Percentiles rank a stretch among this genome's conserved stretches.
phyloP scores from a whole-genome alignment of 1,140 invertebrate species.

The Lasioglossum baleicum region DNA sequence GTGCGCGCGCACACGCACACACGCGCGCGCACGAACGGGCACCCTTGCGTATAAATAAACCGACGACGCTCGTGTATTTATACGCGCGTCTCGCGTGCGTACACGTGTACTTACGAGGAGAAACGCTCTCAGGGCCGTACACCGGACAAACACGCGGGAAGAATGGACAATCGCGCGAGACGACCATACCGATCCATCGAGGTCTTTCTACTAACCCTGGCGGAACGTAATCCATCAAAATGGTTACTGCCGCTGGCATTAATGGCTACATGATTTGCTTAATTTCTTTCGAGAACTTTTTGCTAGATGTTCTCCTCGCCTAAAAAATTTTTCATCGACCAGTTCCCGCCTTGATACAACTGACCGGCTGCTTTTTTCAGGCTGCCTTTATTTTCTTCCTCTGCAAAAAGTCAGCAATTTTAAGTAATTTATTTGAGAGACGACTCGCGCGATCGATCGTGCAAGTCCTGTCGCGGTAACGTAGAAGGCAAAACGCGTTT shows the following conservation, averaged over 20 bases:
- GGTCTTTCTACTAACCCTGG: conserved; percentile 14
- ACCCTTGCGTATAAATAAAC: conserved; percentile 53
- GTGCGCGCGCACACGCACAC: not conserved
- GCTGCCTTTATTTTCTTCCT: no score
- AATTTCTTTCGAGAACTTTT: no score
- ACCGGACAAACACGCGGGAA: conserved; percentile 19
- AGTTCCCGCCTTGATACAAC: no score
- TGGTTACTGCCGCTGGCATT: no score
- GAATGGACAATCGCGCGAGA: conserved; percentile 30
- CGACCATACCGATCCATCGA: not conserved
- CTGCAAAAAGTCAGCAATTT: no score
- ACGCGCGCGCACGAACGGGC: not conserved
- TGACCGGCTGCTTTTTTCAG: no score
- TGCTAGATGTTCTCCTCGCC: no score
- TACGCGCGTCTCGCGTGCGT: conserved; percentile 45
- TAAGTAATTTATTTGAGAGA: no score
- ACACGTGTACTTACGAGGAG: conserved; percentile 49
- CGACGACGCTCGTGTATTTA: conserved; percentile 39
- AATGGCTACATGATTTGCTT: no score
- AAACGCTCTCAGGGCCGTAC: conserved; percentile 53
- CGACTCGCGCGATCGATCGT: no score
- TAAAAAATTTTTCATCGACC: no score
- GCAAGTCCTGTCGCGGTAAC: no score
- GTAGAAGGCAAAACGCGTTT: not conserved
- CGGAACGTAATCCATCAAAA: conserved; percentile 10